Percentiles rank a stretch among this genome's conserved stretches.
Evolutionary conservation across 2,888 invertebrate genomes (phyloP).

Genomic region (Terebella lapidaria): DNA sequence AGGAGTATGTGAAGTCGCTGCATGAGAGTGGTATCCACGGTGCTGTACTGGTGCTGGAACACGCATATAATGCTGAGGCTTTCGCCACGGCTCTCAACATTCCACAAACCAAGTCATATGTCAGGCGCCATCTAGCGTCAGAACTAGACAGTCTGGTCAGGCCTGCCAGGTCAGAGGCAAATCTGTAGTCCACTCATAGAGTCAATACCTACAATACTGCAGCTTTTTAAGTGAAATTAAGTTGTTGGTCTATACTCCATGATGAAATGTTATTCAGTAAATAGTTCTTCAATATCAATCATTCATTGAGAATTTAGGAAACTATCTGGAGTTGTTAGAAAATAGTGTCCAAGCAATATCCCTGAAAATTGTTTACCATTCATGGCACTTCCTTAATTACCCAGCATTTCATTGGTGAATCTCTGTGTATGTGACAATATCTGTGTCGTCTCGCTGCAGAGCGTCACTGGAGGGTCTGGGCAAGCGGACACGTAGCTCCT

Average conservation of each 20-base stretch:
- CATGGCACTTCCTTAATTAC: not conserved
- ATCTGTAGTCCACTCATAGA: not conserved
- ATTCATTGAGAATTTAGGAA: no score
- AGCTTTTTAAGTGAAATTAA: no score
- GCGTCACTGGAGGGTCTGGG: constrained; percentile 7
- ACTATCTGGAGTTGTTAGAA: no score
- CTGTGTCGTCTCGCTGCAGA: not conserved
- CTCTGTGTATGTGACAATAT: not conserved
- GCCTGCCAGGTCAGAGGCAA: constrained; percentile 85
- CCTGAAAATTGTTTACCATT: no score
- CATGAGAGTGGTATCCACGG: constrained; percentile 92
- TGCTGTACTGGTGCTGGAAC: constrained; percentile 85
- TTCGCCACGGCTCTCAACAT: constrained; percentile 82
- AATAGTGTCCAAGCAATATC: no score
- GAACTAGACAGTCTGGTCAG: constrained; percentile 86
- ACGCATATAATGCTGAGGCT: constrained; percentile 88
- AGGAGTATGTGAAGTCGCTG: constrained; percentile 85
- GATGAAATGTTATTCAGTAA: no score
- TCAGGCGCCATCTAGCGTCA: constrained; percentile 81
- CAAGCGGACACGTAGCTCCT: constrained; percentile 1
- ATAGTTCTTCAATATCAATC: no score
- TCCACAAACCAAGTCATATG: constrained; percentile 87
- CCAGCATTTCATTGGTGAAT: not conserved
- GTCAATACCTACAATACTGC: not conserved
- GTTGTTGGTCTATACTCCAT: no score